These are phyloP conservation scores for Athrips mouffetella DNA, from an alignment of 2,888 invertebrate genomes.

Conservation along the genomic window DNA sequence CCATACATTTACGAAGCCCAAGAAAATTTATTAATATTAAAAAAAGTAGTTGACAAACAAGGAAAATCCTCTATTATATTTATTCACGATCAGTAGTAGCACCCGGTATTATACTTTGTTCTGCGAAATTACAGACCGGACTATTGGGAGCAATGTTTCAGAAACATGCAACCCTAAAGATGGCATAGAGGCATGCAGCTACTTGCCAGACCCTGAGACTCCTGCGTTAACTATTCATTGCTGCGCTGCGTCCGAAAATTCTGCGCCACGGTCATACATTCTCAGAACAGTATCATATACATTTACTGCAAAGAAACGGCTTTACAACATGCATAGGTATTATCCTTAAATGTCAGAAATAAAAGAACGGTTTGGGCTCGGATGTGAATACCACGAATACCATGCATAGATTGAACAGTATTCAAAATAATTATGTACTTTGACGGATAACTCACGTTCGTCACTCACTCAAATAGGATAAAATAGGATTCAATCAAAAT, in stretches of 20 bases:
- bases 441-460: background rate
- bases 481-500: too few relatives aligned
- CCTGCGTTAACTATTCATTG: background rate
- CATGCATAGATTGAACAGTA: background rate
- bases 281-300: background rate
- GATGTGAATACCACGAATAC: background rate
- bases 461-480: too few relatives aligned
- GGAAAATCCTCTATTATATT: too few relatives aligned
- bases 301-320: too few relatives aligned
- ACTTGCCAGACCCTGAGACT: background rate
- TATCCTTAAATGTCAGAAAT: too few relatives aligned
- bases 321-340: too few relatives aligned
- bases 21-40: too few relatives aligned
- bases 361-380: background rate
- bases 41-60: too few relatives aligned
- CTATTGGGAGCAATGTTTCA: slow-evolving; percentile 6
- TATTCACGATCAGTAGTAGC: too few relatives aligned
- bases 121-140: background rate
- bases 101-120: too few relatives aligned
- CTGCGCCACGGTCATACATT: background rate
- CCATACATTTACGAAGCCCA: too few relatives aligned
- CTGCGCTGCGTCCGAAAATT: background rate
- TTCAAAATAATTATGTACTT: background rate
- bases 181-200: background rate
- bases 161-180: background rate